Evolutionary conservation across 2,888 invertebrate genomes (phyloP).

Genomic region (Microctonus aethiopoides): DNA sequence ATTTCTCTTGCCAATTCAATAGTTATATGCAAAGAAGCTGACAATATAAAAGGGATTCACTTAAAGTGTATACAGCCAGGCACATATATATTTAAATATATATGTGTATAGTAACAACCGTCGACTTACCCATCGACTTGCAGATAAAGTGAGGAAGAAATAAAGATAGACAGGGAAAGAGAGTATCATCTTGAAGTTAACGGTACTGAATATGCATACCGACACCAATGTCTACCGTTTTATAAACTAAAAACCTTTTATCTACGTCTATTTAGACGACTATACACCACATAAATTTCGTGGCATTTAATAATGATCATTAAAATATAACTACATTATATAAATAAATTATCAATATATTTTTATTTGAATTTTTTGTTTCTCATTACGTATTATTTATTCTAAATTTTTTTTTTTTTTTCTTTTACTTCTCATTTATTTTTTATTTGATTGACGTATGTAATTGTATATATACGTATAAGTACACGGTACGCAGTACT

Average conservation of each 20-base stretch:
- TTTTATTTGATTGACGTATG: background rate
- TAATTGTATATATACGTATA: background rate
- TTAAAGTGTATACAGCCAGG: background rate
- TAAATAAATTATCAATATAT: background rate
- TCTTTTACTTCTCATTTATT: background rate
- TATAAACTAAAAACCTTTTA: background rate
- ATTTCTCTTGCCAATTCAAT: conserved; percentile 4
- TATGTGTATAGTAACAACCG: background rate
- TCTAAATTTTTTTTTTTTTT: background rate
- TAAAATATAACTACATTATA: background rate
- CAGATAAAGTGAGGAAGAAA: background rate
- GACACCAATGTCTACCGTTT: background rate
- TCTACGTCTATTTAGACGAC: background rate
- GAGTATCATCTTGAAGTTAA: conserved; percentile 46
- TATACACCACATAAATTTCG: conserved; percentile 44
- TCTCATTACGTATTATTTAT: background rate
- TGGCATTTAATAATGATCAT: background rate
- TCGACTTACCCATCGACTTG: conserved; percentile 21
- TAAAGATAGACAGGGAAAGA: background rate
- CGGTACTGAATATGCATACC: conserved; percentile 60
- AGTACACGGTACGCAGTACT: background rate
- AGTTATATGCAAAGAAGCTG: conserved; percentile 3
- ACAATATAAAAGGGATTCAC: conserved; percentile 21
- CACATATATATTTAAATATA: background rate
- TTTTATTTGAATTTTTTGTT: background rate